Evolutionary conservation across 2,888 invertebrate genomes (phyloP).

Genomic region (Aleiodes testaceus): DNA sequence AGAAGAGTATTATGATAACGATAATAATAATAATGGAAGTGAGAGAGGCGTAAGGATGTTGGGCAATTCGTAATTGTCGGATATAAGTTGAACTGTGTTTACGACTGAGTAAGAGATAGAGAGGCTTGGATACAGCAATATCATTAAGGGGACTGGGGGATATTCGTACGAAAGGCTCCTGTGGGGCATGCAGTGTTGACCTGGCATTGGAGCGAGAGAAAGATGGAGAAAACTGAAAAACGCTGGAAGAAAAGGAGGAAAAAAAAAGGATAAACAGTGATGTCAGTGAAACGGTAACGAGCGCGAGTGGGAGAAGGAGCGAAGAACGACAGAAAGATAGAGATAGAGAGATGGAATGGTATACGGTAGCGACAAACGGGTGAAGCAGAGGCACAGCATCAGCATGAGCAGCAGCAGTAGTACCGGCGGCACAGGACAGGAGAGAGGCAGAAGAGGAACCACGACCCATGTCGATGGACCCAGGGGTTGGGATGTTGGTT

Average conservation of each 20-base stretch:
- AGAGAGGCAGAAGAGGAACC: background rate
- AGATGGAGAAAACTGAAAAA: background rate
- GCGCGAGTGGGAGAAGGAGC: constrained; percentile 3
- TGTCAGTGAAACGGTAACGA: constrained; percentile 6
- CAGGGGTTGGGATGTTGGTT: constrained; percentile 41
- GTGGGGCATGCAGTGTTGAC: constrained; percentile 24
- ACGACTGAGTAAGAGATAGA: constrained; percentile 8
- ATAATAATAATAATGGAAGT: constrained; percentile 8
- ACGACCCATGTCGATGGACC: constrained; percentile 40
- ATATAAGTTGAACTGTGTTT: constrained; percentile 33
- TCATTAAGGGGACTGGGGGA: constrained; percentile 26
- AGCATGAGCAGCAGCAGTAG: constrained; percentile 28
- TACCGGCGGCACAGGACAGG: constrained; percentile 12
- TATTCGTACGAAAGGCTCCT: constrained; percentile 19
- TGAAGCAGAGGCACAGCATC: constrained; percentile 18
- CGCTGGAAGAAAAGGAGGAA: background rate
- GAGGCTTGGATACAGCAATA: constrained; percentile 24
- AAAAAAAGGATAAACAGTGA: constrained; percentile 19
- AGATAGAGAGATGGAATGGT: background rate
- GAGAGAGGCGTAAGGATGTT: constrained; percentile 6
- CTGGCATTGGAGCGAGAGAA: constrained; percentile 26
- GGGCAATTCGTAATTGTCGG: constrained; percentile 36
- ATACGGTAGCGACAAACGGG: constrained; percentile 32
- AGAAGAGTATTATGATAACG: too few relatives aligned
- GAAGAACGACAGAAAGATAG: background rate